Evolutionary conservation across 1,140 invertebrate species (phyloP), one percentile per base, ranked within the genome.

Genomic region (Drosophila seguyi): DNA sequence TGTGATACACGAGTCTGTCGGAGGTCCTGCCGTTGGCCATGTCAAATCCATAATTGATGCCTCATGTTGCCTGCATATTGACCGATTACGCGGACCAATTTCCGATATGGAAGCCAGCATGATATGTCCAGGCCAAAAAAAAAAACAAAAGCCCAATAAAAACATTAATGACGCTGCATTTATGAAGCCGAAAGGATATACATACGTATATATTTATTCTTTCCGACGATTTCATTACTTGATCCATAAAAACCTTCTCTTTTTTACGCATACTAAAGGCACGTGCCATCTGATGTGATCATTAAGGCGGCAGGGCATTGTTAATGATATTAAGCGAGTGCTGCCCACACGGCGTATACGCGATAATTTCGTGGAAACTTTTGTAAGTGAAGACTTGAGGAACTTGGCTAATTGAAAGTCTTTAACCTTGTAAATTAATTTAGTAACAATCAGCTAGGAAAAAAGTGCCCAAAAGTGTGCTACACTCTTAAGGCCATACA

Each of bases 21-120:
- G n/a, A 57, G 55, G 34, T 31, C 18, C 29, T 22, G 25, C 45
- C 29, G 66, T 27, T 39, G 31, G 47, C 29, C 45, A 38, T 65
- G 52, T 44, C 47, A 22, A 75, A 67, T 76, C 60, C 44, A 75
- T 76, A 75, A 76, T 76, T 76, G 62, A 76, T 77, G 61, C 7
- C 61, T 14, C 42, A 52, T 66, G 47, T 75, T 36, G 22, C 47
- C n/a, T 27, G 39, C 25, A 44, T 58, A 53, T 42, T 68, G 14
- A n/a, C 42, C 56, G 56, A 76, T 76, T 75, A 58, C 31, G 44
- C 53, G 13, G 11, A 31, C 6, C 48, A 38, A 77, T 76, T 67
- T 76, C n/a, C 56, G 63, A 68, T 61, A 76, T 42, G 31, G 42
- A 39, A n/a, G 29, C 59, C n/a, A 16, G 41, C 36, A 58, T 59